These are phyloP conservation scores for Periphyllus acericola DNA, from an alignment of 2,888 invertebrate genomes.

Conservation along the genomic window DNA sequence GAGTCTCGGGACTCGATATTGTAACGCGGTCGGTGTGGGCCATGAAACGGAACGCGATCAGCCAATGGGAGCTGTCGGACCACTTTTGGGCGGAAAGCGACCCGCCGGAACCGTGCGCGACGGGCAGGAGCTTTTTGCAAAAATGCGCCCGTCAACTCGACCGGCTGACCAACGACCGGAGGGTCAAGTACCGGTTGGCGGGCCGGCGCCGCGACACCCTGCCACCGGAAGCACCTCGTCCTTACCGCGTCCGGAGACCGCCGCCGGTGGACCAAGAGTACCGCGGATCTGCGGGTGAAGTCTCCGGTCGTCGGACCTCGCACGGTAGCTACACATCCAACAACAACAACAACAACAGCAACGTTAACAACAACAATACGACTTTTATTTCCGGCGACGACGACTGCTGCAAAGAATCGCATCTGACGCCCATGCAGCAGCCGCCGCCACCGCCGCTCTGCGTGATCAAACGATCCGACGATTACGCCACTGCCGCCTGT, in stretches of 20 bases:
- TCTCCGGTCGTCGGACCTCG: not conserved
- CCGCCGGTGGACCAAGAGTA: not conserved
- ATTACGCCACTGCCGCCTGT: not conserved
- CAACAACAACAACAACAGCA: not conserved
- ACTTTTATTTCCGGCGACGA: not conserved
- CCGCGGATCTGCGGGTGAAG: not conserved
- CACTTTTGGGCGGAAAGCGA: conserved; percentile 60
- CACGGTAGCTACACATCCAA: not conserved
- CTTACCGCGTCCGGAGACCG: not conserved
- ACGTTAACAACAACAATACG: not conserved
- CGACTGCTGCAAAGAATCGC: not conserved
- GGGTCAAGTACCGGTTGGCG: conserved; percentile 41
- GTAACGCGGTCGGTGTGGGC: not conserved
- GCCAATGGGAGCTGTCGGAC: conserved; percentile 48
- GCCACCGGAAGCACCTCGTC: not conserved
- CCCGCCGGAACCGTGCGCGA: conserved; percentile 40
- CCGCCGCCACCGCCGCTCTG: not conserved
- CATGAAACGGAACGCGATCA: conserved; percentile 42
- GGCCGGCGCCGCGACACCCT: not conserved
- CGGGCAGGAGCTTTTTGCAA: conserved; percentile 19
- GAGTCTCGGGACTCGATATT: too few relatives aligned
- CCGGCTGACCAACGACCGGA: conserved; percentile 28
- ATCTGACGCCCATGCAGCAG: not conserved
- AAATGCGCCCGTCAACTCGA: conserved; percentile 25
- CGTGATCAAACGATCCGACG: conserved; percentile 11